A percentile compares a stretch with the other conserved stretches of the same genome.
phyloP scores from a whole-genome alignment of 2,113 vertebrate species.

The Catharus bicknelli region DNA sequence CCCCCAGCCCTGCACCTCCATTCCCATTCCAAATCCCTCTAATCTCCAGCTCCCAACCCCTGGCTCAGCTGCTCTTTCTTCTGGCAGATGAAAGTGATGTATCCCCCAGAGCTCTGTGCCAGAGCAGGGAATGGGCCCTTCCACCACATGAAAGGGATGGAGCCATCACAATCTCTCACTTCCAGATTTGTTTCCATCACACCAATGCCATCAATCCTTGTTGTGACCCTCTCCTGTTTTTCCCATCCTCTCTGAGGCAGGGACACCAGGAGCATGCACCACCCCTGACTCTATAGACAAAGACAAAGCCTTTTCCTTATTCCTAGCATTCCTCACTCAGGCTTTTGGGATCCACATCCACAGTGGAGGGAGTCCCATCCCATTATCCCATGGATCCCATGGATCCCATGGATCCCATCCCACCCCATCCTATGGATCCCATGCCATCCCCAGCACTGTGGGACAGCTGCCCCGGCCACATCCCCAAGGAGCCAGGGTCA shows the following conservation, averaged over 20 bases:
- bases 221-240: not conserved
- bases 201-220: not conserved
- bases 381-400: not conserved
- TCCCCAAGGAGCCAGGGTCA: accelerated
- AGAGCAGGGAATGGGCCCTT: not conserved
- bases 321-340: not conserved
- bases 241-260: not conserved
- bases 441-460: accelerated
- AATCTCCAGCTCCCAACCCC: not conserved
- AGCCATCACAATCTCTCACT: not conserved
- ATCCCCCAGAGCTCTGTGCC: not conserved
- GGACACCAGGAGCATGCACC: accelerated
- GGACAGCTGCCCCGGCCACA: accelerated
- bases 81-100: not conserved
- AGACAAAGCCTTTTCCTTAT: not conserved
- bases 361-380: accelerated
- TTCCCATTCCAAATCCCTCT: not conserved
- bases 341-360: not conserved
- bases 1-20: not conserved
- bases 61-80: not conserved
- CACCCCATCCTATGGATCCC: no score
- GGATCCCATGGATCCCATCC: no score
- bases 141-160: not conserved
- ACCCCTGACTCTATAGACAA: accelerated
- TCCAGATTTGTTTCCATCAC: not conserved